Base-by-base conservation (phyloP, 2,888 invertebrate genomes). In the Deroplatys truncata region DNA sequence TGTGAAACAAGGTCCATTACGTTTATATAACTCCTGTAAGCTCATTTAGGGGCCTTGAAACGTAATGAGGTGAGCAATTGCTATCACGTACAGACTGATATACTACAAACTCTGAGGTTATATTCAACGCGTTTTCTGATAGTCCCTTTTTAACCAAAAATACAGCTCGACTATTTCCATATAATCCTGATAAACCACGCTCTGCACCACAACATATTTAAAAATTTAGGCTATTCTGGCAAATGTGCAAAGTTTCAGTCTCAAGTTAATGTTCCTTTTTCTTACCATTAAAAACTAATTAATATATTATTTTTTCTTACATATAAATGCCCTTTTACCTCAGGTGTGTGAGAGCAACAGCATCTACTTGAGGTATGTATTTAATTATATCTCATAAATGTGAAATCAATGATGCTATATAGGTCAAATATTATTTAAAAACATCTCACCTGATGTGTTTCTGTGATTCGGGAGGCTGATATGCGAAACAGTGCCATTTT, bases 401-500 rank as follows among this genome's bases (percentile, higher is more conserved):
- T 72, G 20, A 20, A 72, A 35, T 35, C 35, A 43, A 43, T 43
- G 13, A 13, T 43, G 20, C 20, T 20, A 72, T 72, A 20, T 72
- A 72, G 20, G 20, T 72, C 56, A 72, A 72, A 72, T 20, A 20
- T 43, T 3, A 43, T 13, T 85, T 16, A 28, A 28, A 25, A 56
- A 88, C 4, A 84, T 49, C 89, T 90, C 91, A 92, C 92, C 92
- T 92, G 92, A 56, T 96, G 96, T 93, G 95, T 94, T 93, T 96
- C 96, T 91, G 94, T 93, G 92, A 96, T 93, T 94, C 94, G 95
- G 91, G 94, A 94, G 92, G 95, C 94, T 92, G 96, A 94, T 93
- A 96, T 95, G 94, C 96, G 95, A 94, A 95, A 95, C 92, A 96
- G 93, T 93, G 96, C 95, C 96, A 96, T 96, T 93, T 93, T 93